Evolutionary conservation across 2,113 vertebrate species (phyloP).

Genomic region (Menidia beryllina): DNA sequence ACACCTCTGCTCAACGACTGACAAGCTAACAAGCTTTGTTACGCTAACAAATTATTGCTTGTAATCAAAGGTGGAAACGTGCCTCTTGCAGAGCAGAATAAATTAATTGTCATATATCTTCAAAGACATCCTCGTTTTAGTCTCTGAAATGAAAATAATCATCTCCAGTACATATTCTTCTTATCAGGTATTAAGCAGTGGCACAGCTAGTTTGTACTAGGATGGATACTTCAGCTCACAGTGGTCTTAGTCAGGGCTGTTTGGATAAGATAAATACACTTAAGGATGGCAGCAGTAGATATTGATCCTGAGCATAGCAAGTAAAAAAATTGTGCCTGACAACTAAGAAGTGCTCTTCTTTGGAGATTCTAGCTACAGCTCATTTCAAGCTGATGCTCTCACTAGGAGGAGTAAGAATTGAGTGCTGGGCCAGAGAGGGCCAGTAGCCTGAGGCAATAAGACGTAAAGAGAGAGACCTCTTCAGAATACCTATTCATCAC

Average conservation of each 20-base stretch:
- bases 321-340: constrained; percentile 68
- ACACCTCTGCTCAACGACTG: constrained; percentile 27
- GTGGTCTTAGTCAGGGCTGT: constrained; percentile 44
- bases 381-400: constrained; percentile 51
- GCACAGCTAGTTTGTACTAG: neutral
- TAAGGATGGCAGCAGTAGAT: constrained; percentile 39
- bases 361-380: constrained; percentile 51
- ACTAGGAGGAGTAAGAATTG: constrained; percentile 60
- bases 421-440: constrained; percentile 63
- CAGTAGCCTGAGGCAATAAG: constrained; percentile 61
- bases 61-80: neutral
- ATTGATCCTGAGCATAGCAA: constrained; percentile 63
- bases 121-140: neutral
- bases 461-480: constrained; percentile 68
- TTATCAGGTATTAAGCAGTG: neutral
- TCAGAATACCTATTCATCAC: constrained; percentile 78
- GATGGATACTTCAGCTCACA: constrained; percentile 29
- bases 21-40: too few relatives aligned
- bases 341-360: constrained; percentile 52
- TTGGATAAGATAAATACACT: constrained; percentile 50
- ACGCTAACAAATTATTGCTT: constrained; percentile 24
- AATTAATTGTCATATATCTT: constrained; percentile 15
- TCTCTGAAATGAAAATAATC: neutral
- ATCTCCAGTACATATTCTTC: neutral
- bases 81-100: neutral